These are phyloP conservation scores for Pyrrhosoma nymphula DNA, from an alignment of 2,888 invertebrate species.

Conservation along the genomic window DNA sequence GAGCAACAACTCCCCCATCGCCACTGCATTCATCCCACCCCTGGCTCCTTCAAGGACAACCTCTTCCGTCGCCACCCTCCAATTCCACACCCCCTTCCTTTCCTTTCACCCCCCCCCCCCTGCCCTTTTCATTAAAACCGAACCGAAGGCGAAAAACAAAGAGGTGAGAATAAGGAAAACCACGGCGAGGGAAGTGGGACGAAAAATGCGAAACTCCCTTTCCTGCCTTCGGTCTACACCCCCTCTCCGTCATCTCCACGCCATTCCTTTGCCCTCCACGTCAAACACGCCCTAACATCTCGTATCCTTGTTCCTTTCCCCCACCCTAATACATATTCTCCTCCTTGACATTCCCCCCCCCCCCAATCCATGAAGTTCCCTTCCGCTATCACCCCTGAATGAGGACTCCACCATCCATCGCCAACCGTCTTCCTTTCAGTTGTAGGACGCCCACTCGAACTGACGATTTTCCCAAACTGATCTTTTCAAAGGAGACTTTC, in stretches of 20 bases:
- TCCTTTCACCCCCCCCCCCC: neutral
- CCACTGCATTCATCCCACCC: neutral
- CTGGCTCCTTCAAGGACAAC: neutral
- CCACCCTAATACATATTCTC: neutral
- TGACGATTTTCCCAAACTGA: neutral
- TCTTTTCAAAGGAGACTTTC: neutral
- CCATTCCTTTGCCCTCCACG: neutral
- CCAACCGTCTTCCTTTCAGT: neutral
- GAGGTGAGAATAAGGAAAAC: neutral
- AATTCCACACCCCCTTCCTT: neutral
- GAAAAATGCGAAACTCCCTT: neutral
- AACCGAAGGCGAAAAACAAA: neutral
- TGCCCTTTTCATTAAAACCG: conserved; percentile 6
- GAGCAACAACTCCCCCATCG: neutral
- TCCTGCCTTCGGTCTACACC: neutral
- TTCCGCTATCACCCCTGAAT: conserved; percentile 22
- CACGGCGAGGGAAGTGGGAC: neutral
- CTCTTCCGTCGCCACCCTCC: neutral
- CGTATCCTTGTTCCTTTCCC: neutral
- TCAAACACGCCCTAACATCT: neutral
- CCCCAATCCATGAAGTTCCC: neutral
- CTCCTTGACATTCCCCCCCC: neutral
- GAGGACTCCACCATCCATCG: neutral
- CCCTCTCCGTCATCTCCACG: neutral
- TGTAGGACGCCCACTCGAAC: neutral